A percentile compares a stretch with the other conserved stretches of the same genome.
Conservation (phyloP, 2,113 vertebrate genomes). For the Solenodon paradoxus region DNA sequence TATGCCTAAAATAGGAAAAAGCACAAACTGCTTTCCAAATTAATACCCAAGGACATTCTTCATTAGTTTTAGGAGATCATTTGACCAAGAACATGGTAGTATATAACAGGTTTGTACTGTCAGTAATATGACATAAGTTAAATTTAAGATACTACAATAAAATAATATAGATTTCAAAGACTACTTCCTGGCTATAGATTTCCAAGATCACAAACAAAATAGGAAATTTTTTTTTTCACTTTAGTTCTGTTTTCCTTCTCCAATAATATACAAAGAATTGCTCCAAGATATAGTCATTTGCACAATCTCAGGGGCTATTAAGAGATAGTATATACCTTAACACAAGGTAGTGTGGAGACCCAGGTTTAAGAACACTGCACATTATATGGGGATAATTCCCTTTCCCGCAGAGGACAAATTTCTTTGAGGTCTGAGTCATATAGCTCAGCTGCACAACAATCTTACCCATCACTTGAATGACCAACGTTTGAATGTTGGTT, state of each 20-base stretch:
- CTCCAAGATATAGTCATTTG: not conserved
- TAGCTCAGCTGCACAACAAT: no score
- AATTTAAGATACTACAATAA: not conserved
- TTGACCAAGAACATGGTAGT: not conserved
- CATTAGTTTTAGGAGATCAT: not conserved
- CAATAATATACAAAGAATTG: not conserved
- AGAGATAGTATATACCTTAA: not conserved
- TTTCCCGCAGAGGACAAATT: not conserved
- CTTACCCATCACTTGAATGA: not conserved
- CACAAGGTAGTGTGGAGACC: not conserved
- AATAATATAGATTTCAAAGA: slow-evolving; percentile 35
- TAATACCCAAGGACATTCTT: not conserved
- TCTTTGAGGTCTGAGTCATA: not conserved
- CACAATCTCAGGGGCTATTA: not conserved
- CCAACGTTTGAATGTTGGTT: not conserved
- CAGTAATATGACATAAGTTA: not conserved
- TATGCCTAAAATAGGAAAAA: slow-evolving; percentile 33
- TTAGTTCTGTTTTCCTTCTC: not conserved
- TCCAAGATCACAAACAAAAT: slow-evolving; percentile 41
- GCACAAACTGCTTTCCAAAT: not conserved
- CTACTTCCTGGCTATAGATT: slow-evolving; percentile 40
- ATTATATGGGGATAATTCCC: not conserved
- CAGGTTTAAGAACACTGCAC: not conserved
- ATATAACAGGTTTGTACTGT: not conserved
- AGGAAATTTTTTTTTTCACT: not conserved